These are phyloP conservation scores for Mormyrops boulengeri DNA, from an alignment of 2,797 vertebrate species.

Conservation along the genomic window DNA sequence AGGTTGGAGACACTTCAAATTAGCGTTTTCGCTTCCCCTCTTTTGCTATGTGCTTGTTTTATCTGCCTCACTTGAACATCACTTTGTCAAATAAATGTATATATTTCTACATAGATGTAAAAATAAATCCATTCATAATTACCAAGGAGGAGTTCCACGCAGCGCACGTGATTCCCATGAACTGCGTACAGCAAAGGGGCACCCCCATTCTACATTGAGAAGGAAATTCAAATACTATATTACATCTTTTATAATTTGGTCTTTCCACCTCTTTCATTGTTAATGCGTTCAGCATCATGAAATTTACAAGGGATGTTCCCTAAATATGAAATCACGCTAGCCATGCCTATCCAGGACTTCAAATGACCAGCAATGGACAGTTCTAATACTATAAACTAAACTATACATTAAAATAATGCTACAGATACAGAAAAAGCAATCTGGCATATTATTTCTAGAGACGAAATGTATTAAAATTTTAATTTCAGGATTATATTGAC, in stretches of 20 bases:
- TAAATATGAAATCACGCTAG: neutral
- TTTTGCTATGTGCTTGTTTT: neutral
- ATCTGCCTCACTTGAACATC: neutral
- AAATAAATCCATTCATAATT: neutral
- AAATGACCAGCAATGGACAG: neutral
- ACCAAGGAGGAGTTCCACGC: conserved; percentile 90
- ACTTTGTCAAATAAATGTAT: neutral
- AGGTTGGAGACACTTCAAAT: neutral
- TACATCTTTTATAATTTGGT: neutral
- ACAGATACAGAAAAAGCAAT: neutral
- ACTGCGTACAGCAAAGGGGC: conserved; percentile 92
- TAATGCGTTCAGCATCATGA: neutral
- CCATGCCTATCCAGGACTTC: neutral
- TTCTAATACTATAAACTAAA: neutral
- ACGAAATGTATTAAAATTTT: neutral
- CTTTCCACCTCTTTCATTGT: neutral
- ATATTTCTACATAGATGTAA: neutral
- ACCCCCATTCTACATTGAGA: conserved; percentile 83
- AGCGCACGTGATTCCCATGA: conserved; percentile 94
- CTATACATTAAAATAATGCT: neutral
- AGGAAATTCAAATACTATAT: conserved; percentile 14
- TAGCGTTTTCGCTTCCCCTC: neutral
- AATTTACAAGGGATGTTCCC: neutral
- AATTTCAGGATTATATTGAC: neutral
- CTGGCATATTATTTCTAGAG: neutral